phyloP scores from a whole-genome alignment of 2,113 vertebrate genomes.

The Petrocephalus zakoni region DNA sequence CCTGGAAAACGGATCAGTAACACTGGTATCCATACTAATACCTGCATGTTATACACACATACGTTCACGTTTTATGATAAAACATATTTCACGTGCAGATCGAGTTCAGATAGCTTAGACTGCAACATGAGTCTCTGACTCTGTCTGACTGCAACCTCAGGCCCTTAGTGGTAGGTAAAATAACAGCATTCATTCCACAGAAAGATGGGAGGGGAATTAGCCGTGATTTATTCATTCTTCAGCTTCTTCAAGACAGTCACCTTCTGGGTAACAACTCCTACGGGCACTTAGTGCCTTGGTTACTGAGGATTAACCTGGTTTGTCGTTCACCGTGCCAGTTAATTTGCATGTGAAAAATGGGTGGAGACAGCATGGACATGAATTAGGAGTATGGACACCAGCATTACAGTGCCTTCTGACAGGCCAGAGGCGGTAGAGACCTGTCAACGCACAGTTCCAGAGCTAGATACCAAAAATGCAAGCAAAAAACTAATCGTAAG shows the following conservation, averaged over 20 bases:
- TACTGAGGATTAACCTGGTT: not conserved
- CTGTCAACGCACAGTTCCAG: not conserved
- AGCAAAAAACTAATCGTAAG: not conserved
- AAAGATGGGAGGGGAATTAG: not conserved
- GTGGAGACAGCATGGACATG: not conserved
- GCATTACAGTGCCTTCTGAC: not conserved
- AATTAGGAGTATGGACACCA: not conserved
- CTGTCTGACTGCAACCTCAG: not conserved
- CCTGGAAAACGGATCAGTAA: constrained; percentile 52
- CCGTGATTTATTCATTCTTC: not conserved
- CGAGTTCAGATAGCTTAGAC: no score
- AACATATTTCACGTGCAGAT: not conserved
- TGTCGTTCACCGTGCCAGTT: not conserved
- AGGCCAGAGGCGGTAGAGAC: not conserved
- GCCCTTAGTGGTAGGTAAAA: not conserved
- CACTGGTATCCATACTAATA: not conserved
- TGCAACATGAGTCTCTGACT: not conserved
- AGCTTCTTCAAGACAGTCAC: not conserved
- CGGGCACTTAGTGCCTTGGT: not conserved
- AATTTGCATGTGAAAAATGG: not conserved
- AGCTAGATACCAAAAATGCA: not conserved
- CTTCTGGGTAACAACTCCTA: not conserved
- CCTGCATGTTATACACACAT: not conserved
- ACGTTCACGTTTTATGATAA: not conserved
- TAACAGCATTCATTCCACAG: not conserved